Evolutionary conservation across 2,797 vertebrate genomes (phyloP), one percentile per base, ranked within the genome.

Genomic region (Cetoscarus ocellatus): DNA sequence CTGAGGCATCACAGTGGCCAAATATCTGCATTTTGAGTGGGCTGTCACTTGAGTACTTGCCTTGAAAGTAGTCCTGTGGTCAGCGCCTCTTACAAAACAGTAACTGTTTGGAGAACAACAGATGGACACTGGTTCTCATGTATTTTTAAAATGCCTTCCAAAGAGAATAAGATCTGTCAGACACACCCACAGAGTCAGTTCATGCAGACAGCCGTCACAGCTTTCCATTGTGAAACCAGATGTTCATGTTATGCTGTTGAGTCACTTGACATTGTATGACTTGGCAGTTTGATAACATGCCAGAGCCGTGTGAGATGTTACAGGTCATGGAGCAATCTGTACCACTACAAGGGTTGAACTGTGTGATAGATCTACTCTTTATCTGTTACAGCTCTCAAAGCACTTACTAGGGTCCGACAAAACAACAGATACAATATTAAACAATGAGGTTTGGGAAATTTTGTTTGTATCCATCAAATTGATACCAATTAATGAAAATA

Each of bases 171-270:
- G 6, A 56, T 47, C 6, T 49, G 44, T 40, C 27, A 57, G 75
- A 77, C 79, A 89, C 83, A 81, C 81, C 84, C 80, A 77, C 58
- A 36, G 19, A 67, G 49, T 48, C 4, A 27, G 12, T 40, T 5
- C 55, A 51, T 8, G 18, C 5, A 75, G 61, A 67, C 43, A 76
- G 61, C 42, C 10, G 17, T 35, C 36, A 5, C 8, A 67, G 4
- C 12, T 71, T 85, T 87, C 79, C 48, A 87, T 40, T 81, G 66
- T 81, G 81, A 78, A 89, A 88, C 75, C 82, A 85, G 72, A 79
- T 38, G 53, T 70, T 75, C 55, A 45, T 61, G 59, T 56, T 76
- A n/a, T 54, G 75, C 3, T 67, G 61, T 43, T 75, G 77, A 90
- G 59, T 90, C 84, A 87, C 53, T 57, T 54, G 15, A 70, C 2